Percentiles rank a stretch among this genome's conserved stretches.
These are phyloP conservation scores for Lepetodrilus schrolli DNA, from an alignment of 2,888 invertebrate genomes.

Conservation along the genomic window DNA sequence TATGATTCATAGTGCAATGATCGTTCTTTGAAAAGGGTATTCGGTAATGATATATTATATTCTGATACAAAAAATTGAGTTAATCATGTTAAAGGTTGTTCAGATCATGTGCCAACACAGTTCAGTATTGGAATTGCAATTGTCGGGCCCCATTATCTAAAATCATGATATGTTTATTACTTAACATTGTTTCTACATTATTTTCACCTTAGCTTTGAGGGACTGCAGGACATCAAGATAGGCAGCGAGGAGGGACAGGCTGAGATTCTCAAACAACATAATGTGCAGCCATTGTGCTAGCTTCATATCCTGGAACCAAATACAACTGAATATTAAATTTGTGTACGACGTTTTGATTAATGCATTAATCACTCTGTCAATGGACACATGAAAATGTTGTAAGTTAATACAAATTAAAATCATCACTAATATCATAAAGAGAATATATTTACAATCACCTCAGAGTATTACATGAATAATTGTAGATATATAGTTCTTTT, in stretches of 20 bases:
- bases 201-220: slow-evolving; percentile 76
- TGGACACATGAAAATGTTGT: too few relatives aligned
- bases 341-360: too few relatives aligned
- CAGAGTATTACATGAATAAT: too few relatives aligned
- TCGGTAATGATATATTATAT: too few relatives aligned
- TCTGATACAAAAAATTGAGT: neutral
- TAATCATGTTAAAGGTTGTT: neutral
- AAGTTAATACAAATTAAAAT: too few relatives aligned
- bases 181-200: neutral
- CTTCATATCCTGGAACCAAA: slow-evolving; percentile 78
- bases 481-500: too few relatives aligned
- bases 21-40: too few relatives aligned
- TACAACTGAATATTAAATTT: too few relatives aligned
- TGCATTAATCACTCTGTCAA: too few relatives aligned
- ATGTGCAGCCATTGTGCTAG: slow-evolving; percentile 86
- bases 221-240: slow-evolving; percentile 86
- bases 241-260: slow-evolving; percentile 81
- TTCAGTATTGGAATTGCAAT: neutral
- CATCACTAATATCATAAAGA: too few relatives aligned
- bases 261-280: slow-evolving; percentile 82
- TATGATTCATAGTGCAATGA: too few relatives aligned
- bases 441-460: too few relatives aligned
- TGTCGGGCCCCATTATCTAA: neutral
- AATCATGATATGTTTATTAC: neutral
- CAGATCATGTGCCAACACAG: neutral